phyloP scores from a whole-genome alignment of 2,113 vertebrate genomes.

The Calidris pygmaea region DNA sequence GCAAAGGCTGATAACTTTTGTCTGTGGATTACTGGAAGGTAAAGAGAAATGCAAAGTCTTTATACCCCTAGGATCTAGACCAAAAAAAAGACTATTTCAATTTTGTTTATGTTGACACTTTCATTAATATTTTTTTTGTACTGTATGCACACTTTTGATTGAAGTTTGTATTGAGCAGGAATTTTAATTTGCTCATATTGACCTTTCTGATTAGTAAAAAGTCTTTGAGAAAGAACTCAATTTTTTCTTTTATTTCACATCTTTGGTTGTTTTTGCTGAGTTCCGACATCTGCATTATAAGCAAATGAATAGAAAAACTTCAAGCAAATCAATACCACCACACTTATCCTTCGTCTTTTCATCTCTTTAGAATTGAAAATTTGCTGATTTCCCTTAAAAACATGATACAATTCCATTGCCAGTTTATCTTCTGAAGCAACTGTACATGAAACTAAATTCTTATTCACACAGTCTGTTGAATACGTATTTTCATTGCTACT shows the following conservation, averaged over 20 bases:
- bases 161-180: background rate
- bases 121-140: background rate
- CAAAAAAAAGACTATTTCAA: background rate
- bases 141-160: background rate
- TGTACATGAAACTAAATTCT: background rate
- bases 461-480: background rate
- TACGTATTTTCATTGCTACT: background rate
- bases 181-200: slow-evolving; percentile 14
- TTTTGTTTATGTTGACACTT: slow-evolving; percentile 13
- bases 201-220: background rate
- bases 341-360: background rate
- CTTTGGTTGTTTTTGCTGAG: background rate
- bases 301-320: background rate
- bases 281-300: background rate
- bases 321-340: background rate
- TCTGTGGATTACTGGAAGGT: background rate
- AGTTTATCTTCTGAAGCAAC: background rate
- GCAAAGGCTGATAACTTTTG: background rate
- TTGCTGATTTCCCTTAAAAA: background rate
- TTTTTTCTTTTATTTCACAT: background rate
- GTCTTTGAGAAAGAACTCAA: background rate
- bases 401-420: background rate
- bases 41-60: background rate
- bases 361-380: background rate
- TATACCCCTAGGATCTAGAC: background rate